phyloP scores from a whole-genome alignment of 2,888 invertebrate species.

The Balanococcus diminutus region DNA sequence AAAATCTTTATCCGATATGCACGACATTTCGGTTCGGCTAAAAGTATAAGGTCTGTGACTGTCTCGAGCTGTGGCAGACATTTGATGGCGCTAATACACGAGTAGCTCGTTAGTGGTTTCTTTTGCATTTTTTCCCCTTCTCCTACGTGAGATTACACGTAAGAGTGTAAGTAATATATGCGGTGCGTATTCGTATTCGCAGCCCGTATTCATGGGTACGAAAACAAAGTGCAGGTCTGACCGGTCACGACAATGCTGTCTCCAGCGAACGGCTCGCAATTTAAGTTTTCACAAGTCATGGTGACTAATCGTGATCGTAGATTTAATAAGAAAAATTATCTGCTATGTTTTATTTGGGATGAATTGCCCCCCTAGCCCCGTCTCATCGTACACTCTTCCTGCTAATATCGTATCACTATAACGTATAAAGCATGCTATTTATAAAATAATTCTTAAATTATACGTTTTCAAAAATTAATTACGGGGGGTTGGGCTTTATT shows the following conservation, averaged over 20 bases:
- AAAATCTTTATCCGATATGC: background rate
- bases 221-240: slow-evolving; percentile 30
- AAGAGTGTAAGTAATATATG: background rate
- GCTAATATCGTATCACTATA: slow-evolving; percentile 32
- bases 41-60: background rate
- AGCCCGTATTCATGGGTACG: background rate
- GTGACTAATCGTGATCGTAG: slow-evolving; percentile 42
- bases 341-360: slow-evolving; percentile 31
- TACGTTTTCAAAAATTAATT: slow-evolving; percentile 44
- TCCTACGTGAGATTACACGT: background rate
- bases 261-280: slow-evolving; percentile 24
- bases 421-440: slow-evolving; percentile 33
- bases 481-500: slow-evolving; percentile 36
- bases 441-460: slow-evolving; percentile 43
- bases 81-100: slow-evolving; percentile 27
- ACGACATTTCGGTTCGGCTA: background rate
- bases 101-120: slow-evolving; percentile 17
- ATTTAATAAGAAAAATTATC: slow-evolving; percentile 40
- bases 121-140: background rate
- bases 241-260: slow-evolving; percentile 39
- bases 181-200: background rate
- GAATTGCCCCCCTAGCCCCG: background rate
- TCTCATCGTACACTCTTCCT: background rate
- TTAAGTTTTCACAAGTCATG: slow-evolving; percentile 43
- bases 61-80: background rate